Base-by-base conservation (phyloP, 2,888 invertebrate species). In the Myopa tessellatipennis region DNA sequence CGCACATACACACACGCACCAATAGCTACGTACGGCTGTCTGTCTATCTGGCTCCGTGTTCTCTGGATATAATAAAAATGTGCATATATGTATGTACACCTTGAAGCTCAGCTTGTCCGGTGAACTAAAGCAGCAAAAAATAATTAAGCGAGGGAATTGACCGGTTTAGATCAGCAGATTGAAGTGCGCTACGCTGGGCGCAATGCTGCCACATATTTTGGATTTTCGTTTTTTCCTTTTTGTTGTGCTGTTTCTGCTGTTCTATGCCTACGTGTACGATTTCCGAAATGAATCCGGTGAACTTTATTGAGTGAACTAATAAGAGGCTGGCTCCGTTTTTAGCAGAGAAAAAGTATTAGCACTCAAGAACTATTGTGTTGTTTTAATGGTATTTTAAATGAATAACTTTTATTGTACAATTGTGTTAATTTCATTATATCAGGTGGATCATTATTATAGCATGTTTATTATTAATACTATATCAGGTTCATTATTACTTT, bases 101-200 rank as follows among this genome's bases (percentile, higher is more conserved):
- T 69, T 45, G 34, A 45, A 18, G 16, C 12, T 8, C 68, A 40
- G 34, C 63, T 38, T 67, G 67, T 67, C 18, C n/a, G 18, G 34
- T 4, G 18, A 69, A 8, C 34, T 26, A 12, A 50, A 55, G 36
- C 52, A 70, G 16, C 26, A 70, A 26, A 55, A 40, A 67, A 67
- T 67, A 40, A 63, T 67, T 38, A 67, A 70, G 52, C 58, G 71
- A 71, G 71, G 71, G 58, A 71, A 71, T 52, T 71, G 71, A 71
- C 71, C 71, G 71, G 71, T 71, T 71, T 71, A 12, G 71, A 36
- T 71, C 58, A 34, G 34, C n/a, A 70, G 14, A 18, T 55, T 67
- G 4, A 67, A 67, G 58, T 58, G 16, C 58, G 16, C n/a, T 6
- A 58, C 8, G 58, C 16, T 58, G 6, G n/a, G 8, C 6, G 58